Evolutionary conservation across 2,888 invertebrate species (phyloP).

Genomic region (Calameuta pallipes): DNA sequence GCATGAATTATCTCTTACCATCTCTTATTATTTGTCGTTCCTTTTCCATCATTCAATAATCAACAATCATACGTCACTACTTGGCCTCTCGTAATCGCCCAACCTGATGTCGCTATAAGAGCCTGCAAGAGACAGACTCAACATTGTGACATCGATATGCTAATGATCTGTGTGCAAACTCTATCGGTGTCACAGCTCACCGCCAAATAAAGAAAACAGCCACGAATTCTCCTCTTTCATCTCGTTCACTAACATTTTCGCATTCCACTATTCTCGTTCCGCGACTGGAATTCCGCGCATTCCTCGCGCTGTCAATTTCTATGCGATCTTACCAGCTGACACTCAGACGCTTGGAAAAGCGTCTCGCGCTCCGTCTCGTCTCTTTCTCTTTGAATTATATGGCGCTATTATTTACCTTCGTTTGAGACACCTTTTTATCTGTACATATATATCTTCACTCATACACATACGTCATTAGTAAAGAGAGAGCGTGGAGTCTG

Average conservation of each 20-base stretch:
- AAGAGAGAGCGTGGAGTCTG: not conserved
- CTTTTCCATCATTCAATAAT: not conserved
- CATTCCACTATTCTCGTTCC: not conserved
- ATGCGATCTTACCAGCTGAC: not conserved
- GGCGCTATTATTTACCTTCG: not conserved
- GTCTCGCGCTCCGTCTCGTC: not conserved
- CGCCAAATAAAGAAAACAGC: slow-evolving; percentile 17
- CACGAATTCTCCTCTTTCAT: slow-evolving; percentile 6
- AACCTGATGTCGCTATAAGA: not conserved
- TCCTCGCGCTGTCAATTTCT: not conserved
- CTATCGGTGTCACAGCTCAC: slow-evolving; percentile 10
- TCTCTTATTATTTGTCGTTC: not conserved
- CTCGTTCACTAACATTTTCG: not conserved
- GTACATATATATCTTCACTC: not conserved
- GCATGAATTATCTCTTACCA: not conserved
- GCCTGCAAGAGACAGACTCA: not conserved
- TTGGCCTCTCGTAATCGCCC: not conserved
- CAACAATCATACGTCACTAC: not conserved
- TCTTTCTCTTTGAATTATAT: not conserved
- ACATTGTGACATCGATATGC: slow-evolving; percentile 9
- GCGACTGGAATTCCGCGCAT: not conserved
- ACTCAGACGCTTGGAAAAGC: not conserved
- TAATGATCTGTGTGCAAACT: slow-evolving; percentile 10
- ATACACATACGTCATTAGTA: not conserved
- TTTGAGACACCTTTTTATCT: not conserved